Conservation (phyloP, 1,140 invertebrate genomes). For the Camponotus pennsylvanicus region DNA sequence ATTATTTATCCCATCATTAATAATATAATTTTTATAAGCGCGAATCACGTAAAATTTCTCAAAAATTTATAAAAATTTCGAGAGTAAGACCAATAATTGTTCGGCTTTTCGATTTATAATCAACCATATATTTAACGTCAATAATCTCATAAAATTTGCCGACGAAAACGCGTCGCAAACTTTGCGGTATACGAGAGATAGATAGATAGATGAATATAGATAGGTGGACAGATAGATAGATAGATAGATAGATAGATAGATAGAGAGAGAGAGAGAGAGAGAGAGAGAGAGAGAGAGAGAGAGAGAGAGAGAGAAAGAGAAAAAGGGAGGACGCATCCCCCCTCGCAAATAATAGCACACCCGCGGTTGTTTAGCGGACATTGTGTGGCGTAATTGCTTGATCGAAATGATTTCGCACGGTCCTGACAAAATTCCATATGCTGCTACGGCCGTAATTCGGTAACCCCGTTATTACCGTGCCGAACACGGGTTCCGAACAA, state of each 20-base stretch:
- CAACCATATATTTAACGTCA: background rate
- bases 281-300: too few species aligned
- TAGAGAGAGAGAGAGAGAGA: too few species aligned
- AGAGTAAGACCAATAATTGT: background rate
- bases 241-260: too few species aligned
- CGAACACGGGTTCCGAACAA: conserved; percentile 33
- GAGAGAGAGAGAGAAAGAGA: too few species aligned
- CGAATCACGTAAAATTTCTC: background rate
- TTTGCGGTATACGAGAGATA: background rate
- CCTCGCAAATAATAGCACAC: conserved; percentile 46
- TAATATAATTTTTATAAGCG: background rate
- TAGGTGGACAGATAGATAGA: too few species aligned
- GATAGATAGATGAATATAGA: background rate
- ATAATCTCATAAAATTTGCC: conserved; percentile 4
- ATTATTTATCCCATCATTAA: background rate
- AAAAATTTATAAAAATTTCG: background rate
- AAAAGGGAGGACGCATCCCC: background rate
- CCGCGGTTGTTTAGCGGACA: conserved; percentile 54
- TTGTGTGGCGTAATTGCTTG: conserved; percentile 46
- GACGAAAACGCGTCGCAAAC: conserved; percentile 22
- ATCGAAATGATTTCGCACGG: conserved; percentile 54
- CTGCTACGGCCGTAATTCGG: conserved; percentile 43
- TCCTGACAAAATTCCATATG: conserved; percentile 52
- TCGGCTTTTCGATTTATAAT: background rate
- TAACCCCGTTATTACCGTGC: conserved; percentile 53